A percentile compares a stretch with the other conserved stretches of the same genome.
Conservation (phyloP, 2,797 vertebrate genomes). For the Pseudocheirus occidentalis region DNA sequence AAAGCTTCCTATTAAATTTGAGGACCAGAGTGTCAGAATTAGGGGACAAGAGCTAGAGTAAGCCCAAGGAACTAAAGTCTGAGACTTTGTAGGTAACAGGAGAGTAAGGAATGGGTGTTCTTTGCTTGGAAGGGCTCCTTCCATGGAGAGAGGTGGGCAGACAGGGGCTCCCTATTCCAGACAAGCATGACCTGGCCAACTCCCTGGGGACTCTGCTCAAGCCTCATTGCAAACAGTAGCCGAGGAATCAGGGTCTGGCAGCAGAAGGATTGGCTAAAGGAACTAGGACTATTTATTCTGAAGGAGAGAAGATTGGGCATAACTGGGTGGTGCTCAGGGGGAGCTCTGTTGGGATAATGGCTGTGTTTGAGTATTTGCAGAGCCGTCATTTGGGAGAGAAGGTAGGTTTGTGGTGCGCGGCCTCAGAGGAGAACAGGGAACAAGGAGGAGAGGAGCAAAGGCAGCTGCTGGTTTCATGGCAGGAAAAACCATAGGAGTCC, state of each 20-base stretch:
- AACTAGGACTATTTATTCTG: not conserved
- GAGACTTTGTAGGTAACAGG: not conserved
- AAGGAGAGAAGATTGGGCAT: not conserved
- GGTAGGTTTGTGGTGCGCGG: not conserved
- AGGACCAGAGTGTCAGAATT: not conserved
- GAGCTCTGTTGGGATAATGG: not conserved
- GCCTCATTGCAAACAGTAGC: not conserved
- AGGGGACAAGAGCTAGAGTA: not conserved
- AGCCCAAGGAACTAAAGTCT: not conserved
- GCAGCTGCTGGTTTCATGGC: not conserved
- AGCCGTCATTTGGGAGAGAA: not conserved
- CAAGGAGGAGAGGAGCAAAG: not conserved
- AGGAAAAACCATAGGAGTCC: not conserved
- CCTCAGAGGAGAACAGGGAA: not conserved
- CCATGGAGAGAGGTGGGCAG: not conserved
- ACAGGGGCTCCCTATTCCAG: not conserved
- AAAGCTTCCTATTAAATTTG: not conserved
- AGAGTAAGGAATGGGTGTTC: not conserved
- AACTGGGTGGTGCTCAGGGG: not conserved
- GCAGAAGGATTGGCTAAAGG: not conserved
- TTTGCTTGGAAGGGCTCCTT: not conserved
- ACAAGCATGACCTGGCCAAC: not conserved
- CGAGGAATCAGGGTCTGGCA: not conserved
- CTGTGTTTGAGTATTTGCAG: not conserved
- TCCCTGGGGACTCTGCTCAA: not conserved